Conservation (phyloP, 2,888 invertebrate species). For the Orthosia incerta region DNA sequence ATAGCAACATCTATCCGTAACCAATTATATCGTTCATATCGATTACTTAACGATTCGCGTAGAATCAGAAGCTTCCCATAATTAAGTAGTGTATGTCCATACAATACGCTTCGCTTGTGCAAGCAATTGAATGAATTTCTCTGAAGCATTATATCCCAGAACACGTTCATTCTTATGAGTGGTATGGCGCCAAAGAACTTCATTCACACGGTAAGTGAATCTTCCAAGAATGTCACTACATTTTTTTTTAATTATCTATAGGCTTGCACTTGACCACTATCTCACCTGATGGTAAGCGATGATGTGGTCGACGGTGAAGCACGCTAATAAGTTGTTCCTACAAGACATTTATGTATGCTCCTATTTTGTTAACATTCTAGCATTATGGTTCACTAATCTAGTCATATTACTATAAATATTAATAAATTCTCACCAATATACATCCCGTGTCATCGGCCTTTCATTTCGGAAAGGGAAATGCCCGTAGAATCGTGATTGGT, state of each 20-base stretch:
- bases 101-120: slow-evolving; percentile 15
- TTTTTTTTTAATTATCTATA: too few relatives aligned
- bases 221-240: slow-evolving; percentile 35
- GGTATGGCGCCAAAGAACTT: slow-evolving; percentile 38
- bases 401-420: slow-evolving; percentile 30
- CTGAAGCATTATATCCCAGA: slow-evolving; percentile 42
- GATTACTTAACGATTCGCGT: slow-evolving; percentile 2
- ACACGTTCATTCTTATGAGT: slow-evolving; percentile 46
- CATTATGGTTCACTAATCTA: slow-evolving; percentile 36
- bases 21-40: not conserved
- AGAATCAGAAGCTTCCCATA: not conserved
- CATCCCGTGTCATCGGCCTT: slow-evolving; percentile 77
- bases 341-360: not conserved
- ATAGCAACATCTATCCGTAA: not conserved
- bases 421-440: slow-evolving; percentile 40
- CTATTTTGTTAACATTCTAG: not conserved
- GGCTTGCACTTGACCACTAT: too few relatives aligned
- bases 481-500: slow-evolving; percentile 73
- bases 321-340: slow-evolving; percentile 1
- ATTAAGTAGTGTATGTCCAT: not conserved
- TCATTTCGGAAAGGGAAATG: slow-evolving; percentile 75
- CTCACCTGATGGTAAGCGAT: too few relatives aligned
- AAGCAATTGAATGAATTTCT: slow-evolving; percentile 34
- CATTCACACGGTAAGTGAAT: slow-evolving; percentile 44
- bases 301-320: too few relatives aligned